Base-by-base conservation (phyloP, 2,888 invertebrate species). In the Stramonita haemastoma region DNA sequence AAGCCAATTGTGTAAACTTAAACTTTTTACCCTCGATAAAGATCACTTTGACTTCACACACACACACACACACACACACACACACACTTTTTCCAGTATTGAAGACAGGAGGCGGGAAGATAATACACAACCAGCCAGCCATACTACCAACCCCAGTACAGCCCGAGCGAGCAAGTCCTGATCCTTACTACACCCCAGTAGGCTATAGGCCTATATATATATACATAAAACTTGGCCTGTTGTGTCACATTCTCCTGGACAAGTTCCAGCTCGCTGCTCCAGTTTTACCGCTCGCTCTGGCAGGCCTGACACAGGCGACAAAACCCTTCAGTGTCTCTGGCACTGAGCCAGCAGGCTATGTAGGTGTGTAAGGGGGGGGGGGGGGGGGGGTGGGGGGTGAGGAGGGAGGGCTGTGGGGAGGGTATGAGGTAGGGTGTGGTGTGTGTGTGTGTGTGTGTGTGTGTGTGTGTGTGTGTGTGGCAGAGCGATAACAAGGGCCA, bases 281-380 rank as follows among this genome's bases (percentile, higher is more conserved):
- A 32, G 34, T 79, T 79, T 79, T 79, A 34, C 34, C 79, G 79
- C 79, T 32, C 79, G 17, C 15, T 6, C 11, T 29, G 1, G 73
- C 26, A 77, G 73, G 29, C 26, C 29, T 77, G 8, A n/a, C 73
- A n/a, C 13, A 22, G n/a, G 26, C 73, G 73, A 77, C 29, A 77
- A 77, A 77, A n/a, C 73, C 73, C 26, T n/a, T n/a, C 6, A 46
- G 46, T 46, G 8, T 5, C 29, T 73, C 73, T 77, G 73, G 73
- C 73, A 77, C 73, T 15, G 81, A 15, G 81, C 36, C 81, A 81
- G 81, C n/a, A 15, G n/a, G n/a, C n/a, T 77, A n/a, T 77, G 77
- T 77, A n/a, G 19, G 77, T 77, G 77, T 77, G 77, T 81, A 17
- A 17, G 79, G 4, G 79, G 11, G 34, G 11, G 79, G 11, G 79